Evolutionary conservation across 30 jellyfish, hydroid and myxozoan genomes (phyloP).

Genomic region (Pelagia noctiluca): DNA sequence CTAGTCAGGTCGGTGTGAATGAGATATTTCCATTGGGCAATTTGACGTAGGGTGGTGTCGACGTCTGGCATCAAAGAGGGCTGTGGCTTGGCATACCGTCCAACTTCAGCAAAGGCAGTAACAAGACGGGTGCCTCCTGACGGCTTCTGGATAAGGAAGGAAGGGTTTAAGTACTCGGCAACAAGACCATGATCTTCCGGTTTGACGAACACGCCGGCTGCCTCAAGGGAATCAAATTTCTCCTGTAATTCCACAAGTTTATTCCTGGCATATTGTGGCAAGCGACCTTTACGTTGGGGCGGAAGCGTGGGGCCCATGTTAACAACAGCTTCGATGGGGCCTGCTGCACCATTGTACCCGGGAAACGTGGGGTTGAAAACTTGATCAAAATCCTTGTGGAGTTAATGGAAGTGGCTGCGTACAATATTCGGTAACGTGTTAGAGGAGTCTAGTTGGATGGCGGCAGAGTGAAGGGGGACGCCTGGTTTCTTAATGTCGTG

Average conservation of each 20-base stretch:
- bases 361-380: constrained; percentile 58
- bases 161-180: constrained; percentile 74
- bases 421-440: constrained; percentile 10
- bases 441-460: constrained; percentile 5
- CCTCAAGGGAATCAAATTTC: constrained; percentile 61
- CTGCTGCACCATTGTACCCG: constrained; percentile 69
- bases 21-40: constrained; percentile 62
- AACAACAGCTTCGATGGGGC: constrained; percentile 64
- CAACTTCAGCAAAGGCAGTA: constrained; percentile 76
- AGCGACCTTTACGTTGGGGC: constrained; percentile 61
- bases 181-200: constrained; percentile 61
- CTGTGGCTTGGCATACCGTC: constrained; percentile 63
- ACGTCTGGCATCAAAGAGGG: constrained; percentile 82
- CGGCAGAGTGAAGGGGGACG: background rate
- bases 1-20: constrained; percentile 55
- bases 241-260: constrained; percentile 48
- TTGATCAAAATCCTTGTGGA: constrained; percentile 16
- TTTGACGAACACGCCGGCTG: constrained; percentile 52
- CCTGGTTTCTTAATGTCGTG: background rate
- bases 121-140: constrained; percentile 75
- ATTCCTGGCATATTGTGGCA: constrained; percentile 54
- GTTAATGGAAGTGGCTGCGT: constrained; percentile 10
- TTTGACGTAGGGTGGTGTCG: constrained; percentile 62
- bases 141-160: constrained; percentile 67
- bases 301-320: constrained; percentile 73